Base-by-base conservation (phyloP, 2,888 invertebrate species). In the Sinhomidia bicolor region DNA sequence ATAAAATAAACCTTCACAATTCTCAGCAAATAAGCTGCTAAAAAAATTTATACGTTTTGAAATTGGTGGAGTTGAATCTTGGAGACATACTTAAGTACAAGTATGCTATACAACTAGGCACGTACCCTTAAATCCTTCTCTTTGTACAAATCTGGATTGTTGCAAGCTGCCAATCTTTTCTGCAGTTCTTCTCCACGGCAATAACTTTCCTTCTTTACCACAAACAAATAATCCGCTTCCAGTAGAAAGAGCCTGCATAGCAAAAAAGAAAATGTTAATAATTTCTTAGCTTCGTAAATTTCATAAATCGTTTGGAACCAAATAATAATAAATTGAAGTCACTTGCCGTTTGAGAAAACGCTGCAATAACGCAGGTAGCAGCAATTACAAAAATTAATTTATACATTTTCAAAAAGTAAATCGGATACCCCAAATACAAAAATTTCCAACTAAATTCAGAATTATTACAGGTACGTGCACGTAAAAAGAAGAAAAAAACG, bases 161-260 rank as follows among this genome's bases (percentile, higher is more conserved):
- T 82, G 32, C 89, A 89, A 2, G 20, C 68, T 20, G 78, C 83
- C 60, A 89, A 23, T 79, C 82, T 82, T n/a, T 85, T 78, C 17
- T n/a, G n/a, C 5, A 89, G 68, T 2, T 0, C 17, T 29, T 85
- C 89, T 12, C 79, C 71, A n/a, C 14, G 89, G 89, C 14, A 47
- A 79, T 26, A 89, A 47, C 9, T 41, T 81, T 29, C 86, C 89
- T 57, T 85, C 44, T 71, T n/a, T n/a, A n/a, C 65, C 44, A 44
- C 89, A 89, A 10, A 78, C 47, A 29, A 89, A 89, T 6, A 89
- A 12, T 41, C 80, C 88, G n/a, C 32, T 74, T n/a, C 88, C 88
- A 62, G 57, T 20, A 44, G 1, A 41, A 23, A 5, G 14, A 26
- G n/a, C n/a, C n/a, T n/a, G n/a, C 32, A 54, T 1, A 57, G n/a